Percentiles rank a stretch among this genome's conserved stretches.
These are phyloP conservation scores for Aleadryas rufinucha DNA, from an alignment of 2,113 vertebrate species.

Conservation along the genomic window DNA sequence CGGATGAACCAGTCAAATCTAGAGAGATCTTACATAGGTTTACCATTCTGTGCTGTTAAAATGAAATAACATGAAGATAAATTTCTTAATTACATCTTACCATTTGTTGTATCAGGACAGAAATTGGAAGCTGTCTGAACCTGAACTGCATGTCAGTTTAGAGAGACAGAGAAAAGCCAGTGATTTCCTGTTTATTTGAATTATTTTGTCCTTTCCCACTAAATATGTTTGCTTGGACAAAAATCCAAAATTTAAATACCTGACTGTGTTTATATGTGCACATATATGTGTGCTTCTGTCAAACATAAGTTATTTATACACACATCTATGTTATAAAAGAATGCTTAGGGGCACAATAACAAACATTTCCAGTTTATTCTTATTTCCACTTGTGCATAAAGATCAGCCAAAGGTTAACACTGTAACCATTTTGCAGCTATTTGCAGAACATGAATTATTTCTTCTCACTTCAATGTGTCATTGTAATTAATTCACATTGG, in stretches of 20 bases:
- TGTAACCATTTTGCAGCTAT: neutral
- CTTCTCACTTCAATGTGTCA: constrained; percentile 20
- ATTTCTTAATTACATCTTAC: neutral
- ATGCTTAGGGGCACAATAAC: neutral
- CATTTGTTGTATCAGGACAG: neutral
- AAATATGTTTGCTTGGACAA: neutral
- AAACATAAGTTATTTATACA: neutral
- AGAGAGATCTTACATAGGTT: neutral
- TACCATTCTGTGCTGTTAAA: neutral
- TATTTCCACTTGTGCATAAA: neutral
- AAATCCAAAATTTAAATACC: neutral
- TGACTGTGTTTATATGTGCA: neutral
- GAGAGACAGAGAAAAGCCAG: neutral
- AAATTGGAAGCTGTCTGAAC: neutral
- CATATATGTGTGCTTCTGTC: neutral
- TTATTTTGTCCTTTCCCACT: neutral
- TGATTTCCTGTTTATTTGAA: neutral
- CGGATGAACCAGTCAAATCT: neutral
- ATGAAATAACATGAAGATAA: neutral
- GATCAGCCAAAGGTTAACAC: neutral
- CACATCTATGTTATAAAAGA: neutral
- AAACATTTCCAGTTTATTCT: neutral
- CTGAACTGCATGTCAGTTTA: neutral
- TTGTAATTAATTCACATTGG: constrained; percentile 1
- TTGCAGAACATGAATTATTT: constrained; percentile 6